Conservation (phyloP, 2,797 vertebrate genomes). For the Xenops minutus region DNA sequence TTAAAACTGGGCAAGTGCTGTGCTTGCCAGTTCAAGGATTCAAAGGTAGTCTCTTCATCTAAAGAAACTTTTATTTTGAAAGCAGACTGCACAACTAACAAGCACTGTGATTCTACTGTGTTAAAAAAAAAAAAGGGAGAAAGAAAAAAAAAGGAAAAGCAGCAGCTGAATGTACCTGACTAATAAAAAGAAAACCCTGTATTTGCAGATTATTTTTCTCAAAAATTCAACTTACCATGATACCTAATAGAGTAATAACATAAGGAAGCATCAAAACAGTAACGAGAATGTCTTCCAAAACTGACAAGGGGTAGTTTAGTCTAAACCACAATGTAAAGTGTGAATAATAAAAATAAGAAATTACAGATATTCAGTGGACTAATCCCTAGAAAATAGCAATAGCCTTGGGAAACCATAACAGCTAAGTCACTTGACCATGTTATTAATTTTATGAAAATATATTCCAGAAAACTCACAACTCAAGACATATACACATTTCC, state of each 20-base stretch:
- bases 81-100: neutral
- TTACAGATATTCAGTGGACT: slow-evolving; percentile 7
- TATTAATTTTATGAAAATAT: slow-evolving; percentile 29
- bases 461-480: neutral
- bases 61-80: neutral
- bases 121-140: neutral
- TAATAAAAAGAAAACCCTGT: neutral
- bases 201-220: neutral
- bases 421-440: slow-evolving; percentile 19
- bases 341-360: slow-evolving; percentile 65
- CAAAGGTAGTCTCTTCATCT: neutral
- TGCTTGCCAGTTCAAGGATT: neutral
- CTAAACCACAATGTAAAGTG: slow-evolving; percentile 47
- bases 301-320: slow-evolving; percentile 41
- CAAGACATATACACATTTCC: neutral
- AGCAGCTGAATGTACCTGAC: neutral
- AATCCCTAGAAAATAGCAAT: slow-evolving; percentile 60
- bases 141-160: neutral
- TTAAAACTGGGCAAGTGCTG: neutral
- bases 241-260: neutral
- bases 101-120: neutral
- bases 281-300: slow-evolving; percentile 38
- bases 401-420: slow-evolving; percentile 57
- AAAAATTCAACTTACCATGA: neutral
- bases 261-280: neutral